A percentile compares a stretch with the other conserved stretches of the same genome.
Conservation (phyloP, 1,140 invertebrate species). For the Zaprionus davidi region DNA sequence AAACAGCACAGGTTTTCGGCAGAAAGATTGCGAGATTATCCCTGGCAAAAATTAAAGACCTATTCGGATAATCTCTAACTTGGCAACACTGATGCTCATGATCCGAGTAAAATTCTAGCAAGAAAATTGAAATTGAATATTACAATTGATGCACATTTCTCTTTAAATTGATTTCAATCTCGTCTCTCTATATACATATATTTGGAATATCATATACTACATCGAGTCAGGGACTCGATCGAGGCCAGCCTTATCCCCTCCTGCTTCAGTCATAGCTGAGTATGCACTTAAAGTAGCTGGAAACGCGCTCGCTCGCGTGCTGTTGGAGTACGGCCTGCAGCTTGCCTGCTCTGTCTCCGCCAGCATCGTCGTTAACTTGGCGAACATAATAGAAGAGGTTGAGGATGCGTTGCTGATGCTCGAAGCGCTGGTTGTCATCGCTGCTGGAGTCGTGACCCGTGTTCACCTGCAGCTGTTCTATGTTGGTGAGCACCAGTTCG, state of each 20-base stretch:
- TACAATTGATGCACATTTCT: background rate
- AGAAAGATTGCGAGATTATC: too few species aligned
- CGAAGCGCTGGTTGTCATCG: conserved; percentile 45
- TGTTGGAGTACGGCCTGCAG: conserved; percentile 28
- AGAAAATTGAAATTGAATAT: background rate
- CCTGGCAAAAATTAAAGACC: too few species aligned
- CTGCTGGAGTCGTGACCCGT: conserved; percentile 30
- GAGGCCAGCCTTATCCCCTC: background rate
- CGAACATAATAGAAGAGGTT: conserved; percentile 74
- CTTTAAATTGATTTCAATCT: background rate
- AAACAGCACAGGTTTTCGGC: too few species aligned
- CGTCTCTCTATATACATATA: background rate
- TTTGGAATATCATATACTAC: background rate
- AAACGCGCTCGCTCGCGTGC: conserved; percentile 21
- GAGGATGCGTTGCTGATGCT: conserved; percentile 70
- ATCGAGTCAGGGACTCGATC: background rate
- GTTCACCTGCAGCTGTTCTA: conserved; percentile 57
- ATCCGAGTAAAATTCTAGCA: background rate
- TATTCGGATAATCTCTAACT: too few species aligned
- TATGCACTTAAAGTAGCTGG: conserved; percentile 63
- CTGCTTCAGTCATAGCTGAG: conserved; percentile 40
- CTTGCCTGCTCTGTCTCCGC: background rate
- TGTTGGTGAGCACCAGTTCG: conserved; percentile 40
- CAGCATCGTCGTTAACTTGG: background rate
- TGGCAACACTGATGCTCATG: background rate